Conservation (phyloP, 2,888 invertebrate species). For the Lithophane semibrunnea region DNA sequence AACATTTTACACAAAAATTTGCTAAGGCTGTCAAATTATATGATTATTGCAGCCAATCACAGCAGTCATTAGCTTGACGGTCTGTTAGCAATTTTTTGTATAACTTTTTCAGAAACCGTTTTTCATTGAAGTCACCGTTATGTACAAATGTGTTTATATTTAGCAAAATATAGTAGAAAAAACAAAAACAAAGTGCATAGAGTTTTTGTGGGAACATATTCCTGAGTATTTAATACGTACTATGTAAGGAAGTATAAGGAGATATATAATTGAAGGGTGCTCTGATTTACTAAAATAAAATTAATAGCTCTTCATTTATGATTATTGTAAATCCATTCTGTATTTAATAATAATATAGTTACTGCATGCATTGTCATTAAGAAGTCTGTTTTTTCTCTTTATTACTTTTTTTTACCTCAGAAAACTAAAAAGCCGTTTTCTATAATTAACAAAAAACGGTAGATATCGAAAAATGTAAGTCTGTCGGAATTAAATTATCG, state of each 20-base stretch:
- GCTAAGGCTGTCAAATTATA: neutral
- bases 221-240: constrained; percentile 42
- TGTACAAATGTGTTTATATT: constrained; percentile 62
- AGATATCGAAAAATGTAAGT: neutral
- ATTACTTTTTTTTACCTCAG: constrained; percentile 3
- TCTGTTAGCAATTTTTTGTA: neutral
- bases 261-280: constrained; percentile 26
- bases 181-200: constrained; percentile 11
- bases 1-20: neutral
- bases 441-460: neutral
- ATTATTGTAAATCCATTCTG: constrained; percentile 18
- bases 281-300: constrained; percentile 37
- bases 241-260: constrained; percentile 1
- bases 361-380: constrained; percentile 7
- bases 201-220: constrained; percentile 26
- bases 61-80: neutral
- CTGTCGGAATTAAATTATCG: neutral
- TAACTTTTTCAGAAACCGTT: constrained; percentile 19
- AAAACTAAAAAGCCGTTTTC: neutral
- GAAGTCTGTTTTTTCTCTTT: neutral
- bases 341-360: constrained; percentile 16
- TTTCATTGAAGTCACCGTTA: constrained; percentile 55
- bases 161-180: constrained; percentile 30
- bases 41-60: constrained; percentile 4
- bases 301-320: constrained; percentile 30